Evolutionary conservation across 2,113 vertebrate species (phyloP).

Genomic region (Pomatostomus ruficeps): DNA sequence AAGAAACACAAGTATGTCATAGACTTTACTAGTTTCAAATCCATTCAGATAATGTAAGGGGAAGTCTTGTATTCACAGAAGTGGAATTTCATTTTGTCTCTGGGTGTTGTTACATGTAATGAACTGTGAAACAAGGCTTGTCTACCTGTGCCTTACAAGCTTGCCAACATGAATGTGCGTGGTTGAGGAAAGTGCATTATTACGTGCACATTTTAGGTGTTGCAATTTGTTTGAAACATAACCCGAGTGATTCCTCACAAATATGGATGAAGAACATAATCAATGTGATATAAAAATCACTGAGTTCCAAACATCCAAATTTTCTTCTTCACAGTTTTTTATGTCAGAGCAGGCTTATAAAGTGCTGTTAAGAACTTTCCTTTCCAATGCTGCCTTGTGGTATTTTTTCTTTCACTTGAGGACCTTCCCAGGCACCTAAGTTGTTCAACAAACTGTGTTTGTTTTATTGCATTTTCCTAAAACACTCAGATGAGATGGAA

Average conservation of each 20-base stretch:
- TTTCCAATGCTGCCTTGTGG: background rate
- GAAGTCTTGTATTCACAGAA: accelerated
- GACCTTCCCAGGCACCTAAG: background rate
- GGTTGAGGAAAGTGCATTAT: background rate
- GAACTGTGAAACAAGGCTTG: background rate
- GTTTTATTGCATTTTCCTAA: background rate
- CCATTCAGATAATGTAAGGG: background rate
- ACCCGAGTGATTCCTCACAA: background rate
- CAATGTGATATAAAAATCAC: background rate
- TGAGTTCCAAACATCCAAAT: background rate
- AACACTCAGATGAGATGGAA: background rate
- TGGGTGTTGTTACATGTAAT: background rate
- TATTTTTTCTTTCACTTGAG: background rate
- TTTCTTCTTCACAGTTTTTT: background rate
- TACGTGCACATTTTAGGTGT: background rate
- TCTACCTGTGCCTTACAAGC: background rate
- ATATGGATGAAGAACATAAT: background rate
- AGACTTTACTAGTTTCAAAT: background rate
- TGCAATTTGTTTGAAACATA: background rate
- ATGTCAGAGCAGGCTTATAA: background rate
- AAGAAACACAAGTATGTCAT: background rate
- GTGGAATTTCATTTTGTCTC: background rate
- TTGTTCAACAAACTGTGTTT: accelerated
- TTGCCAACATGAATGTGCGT: background rate
- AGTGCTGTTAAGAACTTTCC: background rate